Evolutionary conservation across 2,888 invertebrate species (phyloP), one percentile per base, ranked within the genome.

Genomic region (Serrognathus titanus): DNA sequence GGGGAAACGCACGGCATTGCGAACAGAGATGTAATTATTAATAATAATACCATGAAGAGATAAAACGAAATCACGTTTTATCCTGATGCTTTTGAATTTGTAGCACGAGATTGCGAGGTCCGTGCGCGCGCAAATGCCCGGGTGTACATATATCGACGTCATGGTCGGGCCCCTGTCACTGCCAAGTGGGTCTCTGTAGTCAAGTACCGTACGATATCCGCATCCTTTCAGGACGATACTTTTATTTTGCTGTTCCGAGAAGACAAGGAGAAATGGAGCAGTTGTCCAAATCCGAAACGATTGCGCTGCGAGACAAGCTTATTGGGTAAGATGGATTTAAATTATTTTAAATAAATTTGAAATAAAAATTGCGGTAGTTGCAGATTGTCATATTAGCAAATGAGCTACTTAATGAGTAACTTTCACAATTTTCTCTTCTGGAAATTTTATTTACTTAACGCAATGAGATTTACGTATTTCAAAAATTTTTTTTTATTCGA

Each of bases 221-320:
- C 7, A 16, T 43, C 9, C 20, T 12, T 12, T 10, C 9, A 16
- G 16, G 13, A 16, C 12, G 13, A 20, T 9, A 13, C 20, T 43
- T 9, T 10, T 10, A 11, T 43, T 9, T 20, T 13, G 20, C 39
- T 39, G 39, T 16, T 36, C 16, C 9, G 31, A 12, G 6, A 37
- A 24, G 35, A 12, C 11, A 31, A 10, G 36, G 4, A 12, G 46
- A 41, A 36, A 78, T 81, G 73, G 90, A 92, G 76, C 85, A 87
- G 56, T 83, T 93, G 82, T 80, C 88, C 24, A 92, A 92, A 78
- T 79, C 83, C 59, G 90, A 93, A 71, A 94, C 93, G 1, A 86
- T 94, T 57, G 85, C 86, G 63, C 82, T 92, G 50, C 83, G 94
- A 37, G 87, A 93, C 73, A 86, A 89, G 71, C 85, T 90, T 70